phyloP scores from a whole-genome alignment of 2,113 vertebrate genomes.

The Halichoeres trimaculatus region DNA sequence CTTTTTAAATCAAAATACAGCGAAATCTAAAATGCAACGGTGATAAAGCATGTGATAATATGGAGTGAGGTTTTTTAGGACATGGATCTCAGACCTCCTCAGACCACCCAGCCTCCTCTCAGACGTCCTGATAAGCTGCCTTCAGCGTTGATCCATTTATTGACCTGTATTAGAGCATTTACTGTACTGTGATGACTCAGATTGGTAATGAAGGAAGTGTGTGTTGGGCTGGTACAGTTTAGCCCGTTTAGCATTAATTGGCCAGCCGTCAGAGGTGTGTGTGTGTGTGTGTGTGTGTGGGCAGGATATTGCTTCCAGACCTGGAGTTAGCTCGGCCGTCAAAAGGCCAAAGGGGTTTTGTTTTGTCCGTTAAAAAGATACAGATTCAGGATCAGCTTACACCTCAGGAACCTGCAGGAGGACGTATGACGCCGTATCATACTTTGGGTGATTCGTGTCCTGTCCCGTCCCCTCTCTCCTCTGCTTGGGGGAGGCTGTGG shows the following conservation, averaged over 20 bases:
- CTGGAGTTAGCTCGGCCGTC: conserved; percentile 47
- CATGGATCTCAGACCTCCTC: neutral
- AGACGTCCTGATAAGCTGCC: neutral
- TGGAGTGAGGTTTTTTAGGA: neutral
- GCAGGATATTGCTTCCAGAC: conserved; percentile 77
- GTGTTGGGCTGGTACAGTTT: conserved; percentile 37
- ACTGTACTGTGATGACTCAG: conserved; percentile 59
- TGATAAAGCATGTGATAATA: too few relatives aligned
- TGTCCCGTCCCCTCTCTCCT: conserved; percentile 11
- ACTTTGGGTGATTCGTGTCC: neutral
- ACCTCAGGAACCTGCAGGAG: conserved; percentile 20
- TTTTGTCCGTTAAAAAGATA: conserved; percentile 37
- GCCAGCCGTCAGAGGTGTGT: conserved; percentile 53
- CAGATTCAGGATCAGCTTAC: conserved; percentile 39
- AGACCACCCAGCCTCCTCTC: conserved; percentile 25
- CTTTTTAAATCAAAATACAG: too few relatives aligned
- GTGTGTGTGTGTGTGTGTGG: conserved; percentile 71
- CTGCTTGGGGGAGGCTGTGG: conserved; percentile 21
- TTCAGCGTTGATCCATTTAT: conserved; percentile 21
- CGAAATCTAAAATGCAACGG: too few relatives aligned
- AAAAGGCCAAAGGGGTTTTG: conserved; percentile 41
- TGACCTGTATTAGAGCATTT: conserved; percentile 33
- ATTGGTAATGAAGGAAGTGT: conserved; percentile 46
- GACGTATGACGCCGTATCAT: neutral
- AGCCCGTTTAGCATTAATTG: conserved; percentile 63